Conservation (phyloP, 2,888 invertebrate genomes). For the Orchesellides sinensis region DNA sequence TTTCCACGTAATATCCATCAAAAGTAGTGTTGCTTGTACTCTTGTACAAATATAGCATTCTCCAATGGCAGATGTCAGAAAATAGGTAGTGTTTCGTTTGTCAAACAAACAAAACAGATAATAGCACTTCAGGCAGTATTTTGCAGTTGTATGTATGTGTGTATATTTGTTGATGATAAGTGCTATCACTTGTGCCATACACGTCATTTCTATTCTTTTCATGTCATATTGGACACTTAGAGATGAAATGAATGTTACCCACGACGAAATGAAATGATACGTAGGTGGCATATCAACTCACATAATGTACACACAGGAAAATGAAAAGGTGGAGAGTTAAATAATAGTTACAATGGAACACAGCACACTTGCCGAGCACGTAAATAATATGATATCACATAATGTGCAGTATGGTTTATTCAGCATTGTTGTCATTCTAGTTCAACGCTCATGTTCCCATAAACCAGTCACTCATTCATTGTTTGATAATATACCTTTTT, state of each 20-base stretch:
- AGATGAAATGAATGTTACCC: not conserved
- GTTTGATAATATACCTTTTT: conserved; percentile 6
- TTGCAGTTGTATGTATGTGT: not conserved
- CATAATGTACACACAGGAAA: not conserved
- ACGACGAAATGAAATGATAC: conserved; percentile 2
- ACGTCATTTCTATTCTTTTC: conserved; percentile 1
- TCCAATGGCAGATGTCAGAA: conserved; percentile 22
- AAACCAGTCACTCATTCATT: conserved; percentile 10
- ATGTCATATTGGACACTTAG: conserved; percentile 1
- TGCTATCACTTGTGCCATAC: not conserved
- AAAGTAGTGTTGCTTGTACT: not conserved
- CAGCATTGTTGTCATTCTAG: conserved; percentile 10
- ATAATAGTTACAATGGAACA: not conserved
- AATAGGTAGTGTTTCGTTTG: conserved; percentile 3
- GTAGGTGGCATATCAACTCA: not conserved
- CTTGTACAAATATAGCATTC: not conserved
- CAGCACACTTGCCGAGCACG: no score
- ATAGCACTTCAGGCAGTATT: not conserved
- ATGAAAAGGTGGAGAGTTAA: not conserved
- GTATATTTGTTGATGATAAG: not conserved
- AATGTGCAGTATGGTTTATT: not conserved
- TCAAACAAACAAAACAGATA: conserved; percentile 17
- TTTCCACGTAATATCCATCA: not conserved
- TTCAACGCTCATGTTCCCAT: not conserved
- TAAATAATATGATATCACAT: not conserved